Conservation (phyloP, 2,888 invertebrate species). For the Mythimna impura region DNA sequence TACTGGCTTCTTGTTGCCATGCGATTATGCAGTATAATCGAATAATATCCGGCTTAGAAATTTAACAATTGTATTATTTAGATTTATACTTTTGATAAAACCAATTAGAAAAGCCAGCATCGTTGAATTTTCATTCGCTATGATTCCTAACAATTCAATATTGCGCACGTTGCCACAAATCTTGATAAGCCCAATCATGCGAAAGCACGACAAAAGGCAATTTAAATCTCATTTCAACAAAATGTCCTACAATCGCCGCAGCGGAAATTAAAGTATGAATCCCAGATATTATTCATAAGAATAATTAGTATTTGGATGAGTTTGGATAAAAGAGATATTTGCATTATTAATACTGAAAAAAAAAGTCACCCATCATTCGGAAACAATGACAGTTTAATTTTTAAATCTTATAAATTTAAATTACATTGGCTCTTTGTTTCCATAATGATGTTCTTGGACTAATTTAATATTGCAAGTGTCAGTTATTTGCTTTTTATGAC, state of each 20-base stretch:
- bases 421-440: conserved; percentile 70
- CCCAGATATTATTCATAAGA: conserved; percentile 78
- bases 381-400: conserved; percentile 71
- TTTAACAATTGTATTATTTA: conserved; percentile 36
- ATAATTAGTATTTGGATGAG: conserved; percentile 79
- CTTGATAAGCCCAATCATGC: conserved; percentile 75
- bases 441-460: conserved; percentile 68
- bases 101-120: conserved; percentile 21
- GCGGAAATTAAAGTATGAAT: conserved; percentile 81
- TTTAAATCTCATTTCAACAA: conserved; percentile 78
- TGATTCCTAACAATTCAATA: conserved; percentile 59
- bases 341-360: conserved; percentile 73
- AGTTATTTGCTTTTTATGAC: conserved; percentile 72
- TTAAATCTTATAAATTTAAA: conserved; percentile 73
- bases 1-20: not conserved
- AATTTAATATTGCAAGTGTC: conserved; percentile 64
- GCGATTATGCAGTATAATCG: conserved; percentile 2
- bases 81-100: conserved; percentile 36
- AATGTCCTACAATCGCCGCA: conserved; percentile 72
- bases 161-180: conserved; percentile 59
- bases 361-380: conserved; percentile 45
- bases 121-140: conserved; percentile 37
- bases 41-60: not conserved
- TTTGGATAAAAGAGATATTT: conserved; percentile 77
- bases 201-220: conserved; percentile 80